phyloP scores from a whole-genome alignment of 2,888 invertebrate genomes.

The Archaeoteleia sp. region DNA sequence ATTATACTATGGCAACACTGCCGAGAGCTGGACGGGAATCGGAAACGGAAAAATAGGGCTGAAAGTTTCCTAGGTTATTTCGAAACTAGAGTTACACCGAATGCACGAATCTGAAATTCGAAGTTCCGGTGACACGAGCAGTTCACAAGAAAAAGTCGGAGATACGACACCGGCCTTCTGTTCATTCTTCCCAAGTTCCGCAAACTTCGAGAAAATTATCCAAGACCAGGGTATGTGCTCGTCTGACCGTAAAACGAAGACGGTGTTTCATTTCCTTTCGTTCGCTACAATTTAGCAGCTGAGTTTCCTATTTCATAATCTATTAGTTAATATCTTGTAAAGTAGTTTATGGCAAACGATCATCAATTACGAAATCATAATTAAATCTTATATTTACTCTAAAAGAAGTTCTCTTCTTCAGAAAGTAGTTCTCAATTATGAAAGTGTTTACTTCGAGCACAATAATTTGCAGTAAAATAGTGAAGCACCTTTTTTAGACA shows the following conservation, averaged over 20 bases:
- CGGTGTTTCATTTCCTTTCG: conserved; percentile 44
- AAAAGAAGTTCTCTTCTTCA: too few relatives aligned
- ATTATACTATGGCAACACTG: conserved; percentile 1
- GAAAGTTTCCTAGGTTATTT: conserved; percentile 52
- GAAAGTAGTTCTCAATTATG: too few relatives aligned
- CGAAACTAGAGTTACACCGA: conserved; percentile 42
- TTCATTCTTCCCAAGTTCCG: conserved; percentile 56
- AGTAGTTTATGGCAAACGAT: conserved; percentile 6
- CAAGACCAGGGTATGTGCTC: conserved; percentile 56
- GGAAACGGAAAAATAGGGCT: conserved; percentile 41
- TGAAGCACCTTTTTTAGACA: too few relatives aligned
- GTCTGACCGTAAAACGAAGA: conserved; percentile 56
- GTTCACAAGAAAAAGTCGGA: conserved; percentile 50
- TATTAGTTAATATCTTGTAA: conserved; percentile 11
- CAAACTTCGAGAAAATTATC: conserved; percentile 62
- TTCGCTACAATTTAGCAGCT: conserved; percentile 27
- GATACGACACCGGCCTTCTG: conserved; percentile 44
- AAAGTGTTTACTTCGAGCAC: too few relatives aligned
- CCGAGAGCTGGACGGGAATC: conserved; percentile 10
- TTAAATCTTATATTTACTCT: too few relatives aligned
- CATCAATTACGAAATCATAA: too few relatives aligned
- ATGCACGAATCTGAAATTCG: conserved; percentile 53
- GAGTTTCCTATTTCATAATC: conserved; percentile 21
- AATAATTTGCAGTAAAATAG: conserved; percentile 2
- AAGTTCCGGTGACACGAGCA: conserved; percentile 50